Evolutionary conservation across 2,888 invertebrate genomes (phyloP), one percentile per base, ranked within the genome.

Genomic region (Spialia ferax): DNA sequence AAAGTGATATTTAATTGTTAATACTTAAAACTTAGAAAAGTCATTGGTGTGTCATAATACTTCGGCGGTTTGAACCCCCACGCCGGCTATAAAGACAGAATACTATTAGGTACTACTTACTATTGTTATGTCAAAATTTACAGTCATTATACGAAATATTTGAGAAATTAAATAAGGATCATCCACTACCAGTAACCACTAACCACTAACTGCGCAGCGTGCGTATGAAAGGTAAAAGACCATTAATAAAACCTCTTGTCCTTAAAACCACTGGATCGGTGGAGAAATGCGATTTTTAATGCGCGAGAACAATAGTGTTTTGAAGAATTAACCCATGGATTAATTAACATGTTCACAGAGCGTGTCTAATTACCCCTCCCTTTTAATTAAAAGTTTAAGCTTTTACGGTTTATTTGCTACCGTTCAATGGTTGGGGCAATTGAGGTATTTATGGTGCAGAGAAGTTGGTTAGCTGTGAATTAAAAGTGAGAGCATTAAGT

Each of bases 331-430:
- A 88, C 83, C 82, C 85, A 79, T 86, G 86, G 85, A 88, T 91
- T 93, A 91, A 93, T 93, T 93, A 92, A 89, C 91, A 86, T 88
- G 87, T 83, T 86, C 89, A 89, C 82, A 75, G 82, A 84, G 81
- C 91, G 89, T 90, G 79, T 87, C 91, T 91, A 91, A 93, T 91
- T 89, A 91, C 87, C 81, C 81, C 76, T 77, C 71, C 79, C 84
- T 83, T 91, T 91, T 91, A 90, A 92, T 92, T 91, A 91, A 91
- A 92, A 89, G 80, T 87, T 86, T 81, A 84, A 86, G 79, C 82
- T 82, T 82, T 73, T 78, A 83, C 83, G 87, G 85, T 89, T 89
- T 89, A 89, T 90, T 91, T 87, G 86, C 85, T 85, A 83, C 81
- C 80, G 78, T 81, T 77, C 73, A 74, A 77, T 75, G 77, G 72